Percentiles rank a stretch among this genome's conserved stretches.
phyloP scores from a whole-genome alignment of 1,140 invertebrate species.

The Drosophila triauraria region DNA sequence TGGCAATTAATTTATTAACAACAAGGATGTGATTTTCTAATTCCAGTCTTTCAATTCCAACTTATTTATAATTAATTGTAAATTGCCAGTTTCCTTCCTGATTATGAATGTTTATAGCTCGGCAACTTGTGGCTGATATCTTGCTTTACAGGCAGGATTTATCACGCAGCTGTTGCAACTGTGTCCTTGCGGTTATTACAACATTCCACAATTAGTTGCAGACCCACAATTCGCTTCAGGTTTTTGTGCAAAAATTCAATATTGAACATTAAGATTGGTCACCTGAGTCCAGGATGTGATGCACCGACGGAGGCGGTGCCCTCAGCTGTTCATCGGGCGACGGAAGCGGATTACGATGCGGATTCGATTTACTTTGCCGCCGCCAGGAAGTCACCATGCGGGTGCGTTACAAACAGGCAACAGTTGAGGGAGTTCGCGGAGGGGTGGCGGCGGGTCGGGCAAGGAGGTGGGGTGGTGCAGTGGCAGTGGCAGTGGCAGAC shows the following conservation, averaged over 20 bases:
- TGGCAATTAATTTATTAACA: background rate
- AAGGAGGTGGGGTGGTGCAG: background rate
- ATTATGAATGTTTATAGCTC: background rate
- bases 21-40: background rate
- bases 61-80: background rate
- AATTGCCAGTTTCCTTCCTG: too few species aligned
- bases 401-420: constrained; percentile 62
- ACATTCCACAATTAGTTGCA: constrained; percentile 49
- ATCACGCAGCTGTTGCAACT: constrained; percentile 13
- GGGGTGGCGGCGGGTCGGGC: background rate
- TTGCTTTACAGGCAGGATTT: background rate
- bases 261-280: constrained; percentile 50
- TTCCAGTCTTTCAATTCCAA: too few species aligned
- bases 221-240: constrained; percentile 8
- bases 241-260: constrained; percentile 23
- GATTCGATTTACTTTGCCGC: constrained; percentile 67
- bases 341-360: constrained; percentile 64
- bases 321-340: constrained; percentile 49
- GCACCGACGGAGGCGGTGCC: constrained; percentile 25
- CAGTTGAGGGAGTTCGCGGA: constrained; percentile 27
- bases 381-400: constrained; percentile 57
- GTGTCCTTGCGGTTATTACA: constrained; percentile 14
- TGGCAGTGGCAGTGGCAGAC: constrained; percentile 33
- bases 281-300: constrained; percentile 31
- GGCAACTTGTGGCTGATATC: background rate